Conservation (phyloP, 1,140 invertebrate species). For the Zaprionus taronus region DNA sequence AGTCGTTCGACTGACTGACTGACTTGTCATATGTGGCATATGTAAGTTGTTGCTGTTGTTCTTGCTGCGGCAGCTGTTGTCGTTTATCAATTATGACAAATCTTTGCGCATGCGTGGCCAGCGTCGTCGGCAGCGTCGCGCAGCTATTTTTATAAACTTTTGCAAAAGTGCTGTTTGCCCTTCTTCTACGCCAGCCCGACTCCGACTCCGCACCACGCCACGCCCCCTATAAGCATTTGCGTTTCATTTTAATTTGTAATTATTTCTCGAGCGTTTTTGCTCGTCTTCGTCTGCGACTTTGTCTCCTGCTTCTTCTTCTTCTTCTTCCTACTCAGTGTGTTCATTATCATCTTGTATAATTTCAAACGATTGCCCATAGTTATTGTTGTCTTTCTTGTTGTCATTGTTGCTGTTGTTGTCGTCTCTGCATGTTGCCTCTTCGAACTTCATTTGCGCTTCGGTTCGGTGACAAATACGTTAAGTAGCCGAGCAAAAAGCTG, state of each 20-base stretch:
- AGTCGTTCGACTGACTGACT: conserved; percentile 36
- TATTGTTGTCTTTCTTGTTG: conserved; percentile 43
- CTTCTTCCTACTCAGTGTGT: conserved; percentile 27
- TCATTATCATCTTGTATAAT: conserved; percentile 57
- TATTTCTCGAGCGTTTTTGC: conserved; percentile 74
- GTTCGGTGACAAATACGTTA: conserved; percentile 82
- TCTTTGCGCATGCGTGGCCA: conserved; percentile 83
- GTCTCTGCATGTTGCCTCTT: conserved; percentile 49
- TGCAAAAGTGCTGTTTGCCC: conserved; percentile 38
- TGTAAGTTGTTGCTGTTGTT: conserved; percentile 38
- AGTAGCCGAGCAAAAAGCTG: conserved; percentile 65
- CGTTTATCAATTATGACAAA: conserved; percentile 84
- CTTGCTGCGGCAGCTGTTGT: conserved; percentile 58
- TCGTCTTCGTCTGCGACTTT: conserved; percentile 23
- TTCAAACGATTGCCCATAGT: conserved; percentile 64
- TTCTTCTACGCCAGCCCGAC: neutral
- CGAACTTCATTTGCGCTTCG: conserved; percentile 81
- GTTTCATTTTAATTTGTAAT: conserved; percentile 82
- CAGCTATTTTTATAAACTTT: conserved; percentile 77
- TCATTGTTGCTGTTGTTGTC: conserved; percentile 39
- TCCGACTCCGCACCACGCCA: conserved; percentile 6
- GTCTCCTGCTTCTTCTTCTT: neutral
- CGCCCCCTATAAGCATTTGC: conserved; percentile 58
- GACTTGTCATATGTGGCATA: conserved; percentile 51
- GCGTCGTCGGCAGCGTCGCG: conserved; percentile 32